phyloP scores from a whole-genome alignment of 2,888 invertebrate species.

The Agrochola litura region DNA sequence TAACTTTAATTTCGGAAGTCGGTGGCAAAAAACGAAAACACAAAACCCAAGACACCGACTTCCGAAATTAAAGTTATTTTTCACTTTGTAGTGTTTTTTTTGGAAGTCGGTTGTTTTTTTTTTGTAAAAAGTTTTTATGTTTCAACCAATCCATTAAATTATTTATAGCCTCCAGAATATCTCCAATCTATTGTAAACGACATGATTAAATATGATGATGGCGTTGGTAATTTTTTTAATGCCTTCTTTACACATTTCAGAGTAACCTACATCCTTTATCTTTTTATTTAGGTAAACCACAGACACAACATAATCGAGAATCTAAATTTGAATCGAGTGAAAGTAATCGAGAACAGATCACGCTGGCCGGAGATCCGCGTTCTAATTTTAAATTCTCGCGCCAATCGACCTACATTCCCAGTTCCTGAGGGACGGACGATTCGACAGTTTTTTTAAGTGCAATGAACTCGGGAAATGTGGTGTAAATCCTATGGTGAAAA shows the following conservation, averaged over 20 bases:
- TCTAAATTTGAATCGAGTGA: conserved; percentile 60
- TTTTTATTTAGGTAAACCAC: neutral
- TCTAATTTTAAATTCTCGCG: conserved; percentile 75
- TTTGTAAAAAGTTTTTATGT: too few relatives aligned
- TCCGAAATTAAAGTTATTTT: too few relatives aligned
- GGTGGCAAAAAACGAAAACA: too few relatives aligned
- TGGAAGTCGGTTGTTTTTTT: too few relatives aligned
- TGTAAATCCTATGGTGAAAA: conserved; percentile 32
- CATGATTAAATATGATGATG: neutral
- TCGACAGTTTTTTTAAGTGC: conserved; percentile 53
- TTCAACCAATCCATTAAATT: neutral
- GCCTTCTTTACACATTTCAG: neutral
- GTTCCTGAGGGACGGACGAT: conserved; percentile 60
- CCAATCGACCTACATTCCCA: conserved; percentile 75
- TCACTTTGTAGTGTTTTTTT: too few relatives aligned
- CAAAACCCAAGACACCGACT: too few relatives aligned
- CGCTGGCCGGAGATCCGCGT: conserved; percentile 64
- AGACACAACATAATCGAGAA: conserved; percentile 33
- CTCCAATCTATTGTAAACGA: neutral
- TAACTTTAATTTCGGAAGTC: too few relatives aligned
- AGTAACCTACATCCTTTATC: neutral
- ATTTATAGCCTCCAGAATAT: neutral
- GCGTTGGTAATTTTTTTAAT: neutral
- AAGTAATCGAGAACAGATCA: conserved; percentile 65
- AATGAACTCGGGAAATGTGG: conserved; percentile 46